phyloP scores from a whole-genome alignment of 2,797 vertebrate species.

The Trachurus trachurus region DNA sequence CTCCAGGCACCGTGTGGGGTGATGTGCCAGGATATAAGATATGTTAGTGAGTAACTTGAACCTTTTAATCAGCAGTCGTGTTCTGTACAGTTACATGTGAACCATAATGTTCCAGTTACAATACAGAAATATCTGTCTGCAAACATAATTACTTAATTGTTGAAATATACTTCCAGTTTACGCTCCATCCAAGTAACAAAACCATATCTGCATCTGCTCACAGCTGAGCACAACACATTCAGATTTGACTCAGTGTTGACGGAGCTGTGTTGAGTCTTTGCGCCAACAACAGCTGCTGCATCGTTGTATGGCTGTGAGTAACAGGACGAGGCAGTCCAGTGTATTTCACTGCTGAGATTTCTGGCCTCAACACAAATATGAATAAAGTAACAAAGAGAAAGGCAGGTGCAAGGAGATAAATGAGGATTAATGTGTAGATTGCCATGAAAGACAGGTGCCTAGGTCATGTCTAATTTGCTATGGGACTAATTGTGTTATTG shows the following conservation, averaged over 20 bases:
- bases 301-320: constrained; percentile 51
- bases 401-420: constrained; percentile 1
- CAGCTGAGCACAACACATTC: not conserved
- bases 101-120: not conserved
- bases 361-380: constrained; percentile 21
- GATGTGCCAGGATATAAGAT: constrained; percentile 2
- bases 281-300: constrained; percentile 60
- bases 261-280: constrained; percentile 11
- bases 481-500: not conserved
- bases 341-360: not conserved
- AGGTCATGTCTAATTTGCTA: rapidly evolving
- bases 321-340: constrained; percentile 51
- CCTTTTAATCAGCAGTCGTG: not conserved
- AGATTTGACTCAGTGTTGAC: constrained; percentile 25
- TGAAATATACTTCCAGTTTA: constrained; percentile 31
- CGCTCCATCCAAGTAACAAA: not conserved
- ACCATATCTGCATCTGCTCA: not conserved
- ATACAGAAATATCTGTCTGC: constrained; percentile 55
- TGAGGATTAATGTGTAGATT: too few species aligned
- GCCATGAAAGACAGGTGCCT: not conserved
- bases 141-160: constrained; percentile 6
- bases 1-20: not conserved
- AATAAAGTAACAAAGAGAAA: constrained; percentile 39
- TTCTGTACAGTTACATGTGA: not conserved
- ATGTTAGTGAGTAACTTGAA: constrained; percentile 4